A percentile compares a stretch with the other conserved stretches of the same genome.
phyloP scores from a whole-genome alignment of 2,797 vertebrate species.

The Gymnoscopelus braueri region DNA sequence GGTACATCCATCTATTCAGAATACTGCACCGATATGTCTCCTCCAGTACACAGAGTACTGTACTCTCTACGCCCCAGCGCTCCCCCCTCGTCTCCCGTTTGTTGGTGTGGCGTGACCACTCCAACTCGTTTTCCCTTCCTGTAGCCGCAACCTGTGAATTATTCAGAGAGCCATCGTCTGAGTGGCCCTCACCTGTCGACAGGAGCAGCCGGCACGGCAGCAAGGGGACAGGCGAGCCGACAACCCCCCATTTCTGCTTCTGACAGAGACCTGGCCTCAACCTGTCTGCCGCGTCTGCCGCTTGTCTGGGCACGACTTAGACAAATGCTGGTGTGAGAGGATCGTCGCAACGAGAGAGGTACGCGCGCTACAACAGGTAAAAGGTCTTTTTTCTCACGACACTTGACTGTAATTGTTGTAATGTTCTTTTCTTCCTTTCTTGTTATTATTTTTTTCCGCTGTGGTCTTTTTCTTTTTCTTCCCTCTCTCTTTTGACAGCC shows the following conservation, averaged over 20 bases:
- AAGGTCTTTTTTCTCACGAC: background rate
- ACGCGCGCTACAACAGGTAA: constrained; percentile 8
- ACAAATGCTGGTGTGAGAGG: background rate
- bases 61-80: too few relatives aligned
- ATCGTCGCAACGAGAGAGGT: background rate
- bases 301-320: background rate
- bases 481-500: background rate
- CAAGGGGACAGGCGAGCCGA: background rate
- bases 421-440: background rate
- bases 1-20: too few relatives aligned
- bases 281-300: too few relatives aligned
- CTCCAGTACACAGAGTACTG: too few relatives aligned
- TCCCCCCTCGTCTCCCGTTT: too few relatives aligned
- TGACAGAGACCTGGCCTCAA: too few relatives aligned
- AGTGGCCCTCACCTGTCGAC: constrained; percentile 44
- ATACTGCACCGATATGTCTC: too few relatives aligned
- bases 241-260: background rate
- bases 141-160: constrained; percentile 57
- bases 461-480: too few relatives aligned
- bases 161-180: constrained; percentile 65
- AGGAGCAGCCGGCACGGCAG: constrained; percentile 13
- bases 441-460: background rate
- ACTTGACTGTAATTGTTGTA: background rate
- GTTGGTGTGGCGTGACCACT: constrained; percentile 57
- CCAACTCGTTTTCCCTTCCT: background rate